phyloP scores from a whole-genome alignment of 23 tunicate genomes.

The Clavelina lepadiformis region DNA sequence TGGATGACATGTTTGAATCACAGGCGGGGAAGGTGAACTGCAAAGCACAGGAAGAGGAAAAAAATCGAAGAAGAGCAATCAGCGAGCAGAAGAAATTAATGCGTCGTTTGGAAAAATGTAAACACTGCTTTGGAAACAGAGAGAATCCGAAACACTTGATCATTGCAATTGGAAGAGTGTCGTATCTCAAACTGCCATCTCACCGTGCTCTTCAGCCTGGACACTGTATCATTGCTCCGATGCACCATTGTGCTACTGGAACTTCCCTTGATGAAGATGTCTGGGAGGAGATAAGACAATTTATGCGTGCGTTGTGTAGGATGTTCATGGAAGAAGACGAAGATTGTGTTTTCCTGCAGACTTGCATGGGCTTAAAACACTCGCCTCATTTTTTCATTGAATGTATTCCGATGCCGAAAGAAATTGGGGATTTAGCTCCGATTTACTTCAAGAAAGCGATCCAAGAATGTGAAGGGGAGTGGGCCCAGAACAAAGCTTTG shows the following conservation, averaged over 20 bases:
- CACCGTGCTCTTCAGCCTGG: slow-evolving; percentile 62
- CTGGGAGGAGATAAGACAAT: slow-evolving; percentile 75
- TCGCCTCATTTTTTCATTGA: slow-evolving; percentile 84
- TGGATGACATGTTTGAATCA: slow-evolving; percentile 92
- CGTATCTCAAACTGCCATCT: slow-evolving; percentile 62
- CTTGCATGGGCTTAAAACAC: slow-evolving; percentile 33
- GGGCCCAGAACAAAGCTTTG: slow-evolving; percentile 83
- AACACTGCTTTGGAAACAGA: slow-evolving; percentile 68
- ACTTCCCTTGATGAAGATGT: slow-evolving; percentile 91
- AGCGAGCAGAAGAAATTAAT: slow-evolving; percentile 33
- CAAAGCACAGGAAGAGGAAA: slow-evolving; percentile 27
- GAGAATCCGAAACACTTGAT: slow-evolving; percentile 73
- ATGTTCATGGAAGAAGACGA: slow-evolving; percentile 40
- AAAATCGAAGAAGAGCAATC: slow-evolving; percentile 41
- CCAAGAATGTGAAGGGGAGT: slow-evolving; percentile 88
- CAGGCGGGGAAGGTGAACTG: slow-evolving; percentile 40
- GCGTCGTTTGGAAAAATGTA: slow-evolving; percentile 76
- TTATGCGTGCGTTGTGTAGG: slow-evolving; percentile 54
- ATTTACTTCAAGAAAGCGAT: slow-evolving; percentile 96
- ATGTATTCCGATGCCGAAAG: slow-evolving; percentile 80
- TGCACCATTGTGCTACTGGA: slow-evolving; percentile 76
- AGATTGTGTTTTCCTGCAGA: slow-evolving; percentile 86
- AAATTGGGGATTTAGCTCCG: slow-evolving; percentile 84
- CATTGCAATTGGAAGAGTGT: slow-evolving; percentile 59
- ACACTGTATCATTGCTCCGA: slow-evolving; percentile 86